A percentile compares a stretch with the other conserved stretches of the same genome.
These are phyloP conservation scores for Ylistrum balloti DNA, from an alignment of 1,140 invertebrate species.

Conservation along the genomic window DNA sequence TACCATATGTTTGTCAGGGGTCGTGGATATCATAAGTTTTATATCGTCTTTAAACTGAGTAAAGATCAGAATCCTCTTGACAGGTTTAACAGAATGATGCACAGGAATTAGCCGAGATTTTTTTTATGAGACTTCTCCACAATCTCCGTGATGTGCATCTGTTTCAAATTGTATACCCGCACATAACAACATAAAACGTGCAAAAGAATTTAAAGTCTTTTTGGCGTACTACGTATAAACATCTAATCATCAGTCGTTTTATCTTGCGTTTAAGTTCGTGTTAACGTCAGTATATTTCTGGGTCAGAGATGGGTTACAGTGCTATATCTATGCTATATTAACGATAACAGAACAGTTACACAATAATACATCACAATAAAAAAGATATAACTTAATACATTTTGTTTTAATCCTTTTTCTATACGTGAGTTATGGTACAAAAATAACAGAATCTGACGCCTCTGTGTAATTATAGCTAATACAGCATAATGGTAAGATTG, in stretches of 20 bases:
- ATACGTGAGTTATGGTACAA: too few species aligned
- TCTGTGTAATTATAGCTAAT: too few species aligned
- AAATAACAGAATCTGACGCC: too few species aligned
- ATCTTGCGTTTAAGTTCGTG: neutral
- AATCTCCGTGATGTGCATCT: neutral
- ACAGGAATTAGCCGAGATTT: slow-evolving; percentile 17
- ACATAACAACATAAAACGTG: neutral
- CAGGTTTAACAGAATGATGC: neutral
- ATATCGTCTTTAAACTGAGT: slow-evolving; percentile 1
- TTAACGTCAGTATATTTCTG: neutral
- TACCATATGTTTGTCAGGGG: slow-evolving; percentile 5
- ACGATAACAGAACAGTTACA: neutral
- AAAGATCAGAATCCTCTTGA: neutral
- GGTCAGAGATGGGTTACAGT: neutral
- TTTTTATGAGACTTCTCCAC: neutral
- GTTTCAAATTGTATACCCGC: neutral
- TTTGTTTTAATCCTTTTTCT: too few species aligned
- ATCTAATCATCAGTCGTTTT: neutral
- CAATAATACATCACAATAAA: neutral
- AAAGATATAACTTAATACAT: neutral
- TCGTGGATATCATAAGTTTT: neutral
- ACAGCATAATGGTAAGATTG: too few species aligned
- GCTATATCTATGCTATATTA: neutral
- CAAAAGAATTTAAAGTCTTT: neutral
- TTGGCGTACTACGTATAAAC: neutral